Evolutionary conservation across 2,113 vertebrate genomes (phyloP).

Genomic region (Notothenia rossii): DNA sequence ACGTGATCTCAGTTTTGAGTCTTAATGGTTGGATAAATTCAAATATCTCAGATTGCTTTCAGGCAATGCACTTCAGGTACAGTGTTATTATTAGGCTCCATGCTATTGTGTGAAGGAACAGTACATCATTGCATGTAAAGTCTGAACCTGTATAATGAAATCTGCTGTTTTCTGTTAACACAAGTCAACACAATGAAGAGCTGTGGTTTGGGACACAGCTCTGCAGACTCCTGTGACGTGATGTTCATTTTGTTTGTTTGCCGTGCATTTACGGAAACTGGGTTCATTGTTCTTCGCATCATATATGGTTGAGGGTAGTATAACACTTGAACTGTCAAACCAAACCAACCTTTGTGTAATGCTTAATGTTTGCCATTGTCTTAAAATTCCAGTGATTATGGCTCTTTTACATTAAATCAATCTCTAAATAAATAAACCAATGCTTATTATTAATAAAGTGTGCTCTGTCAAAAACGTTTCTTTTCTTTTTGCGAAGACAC

Average conservation of each 20-base stretch:
- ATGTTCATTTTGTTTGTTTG: neutral
- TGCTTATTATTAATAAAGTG: constrained; percentile 9
- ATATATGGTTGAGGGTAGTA: neutral
- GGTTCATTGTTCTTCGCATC: neutral
- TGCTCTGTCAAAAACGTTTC: fast-evolving
- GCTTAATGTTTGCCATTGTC: neutral
- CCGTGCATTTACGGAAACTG: neutral
- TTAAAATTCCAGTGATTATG: neutral
- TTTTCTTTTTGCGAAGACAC: neutral
- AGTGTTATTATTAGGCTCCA: neutral
- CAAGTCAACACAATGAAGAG: neutral
- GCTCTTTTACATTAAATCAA: neutral
- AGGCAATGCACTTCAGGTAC: neutral
- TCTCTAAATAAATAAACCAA: neutral
- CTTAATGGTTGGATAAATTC: neutral
- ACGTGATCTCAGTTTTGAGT: neutral
- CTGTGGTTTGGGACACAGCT: neutral
- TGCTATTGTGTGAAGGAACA: neutral
- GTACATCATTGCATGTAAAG: neutral
- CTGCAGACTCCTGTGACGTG: neutral
- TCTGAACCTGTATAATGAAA: neutral
- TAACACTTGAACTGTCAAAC: neutral
- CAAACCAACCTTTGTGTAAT: neutral
- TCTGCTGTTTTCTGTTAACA: constrained; percentile 4
- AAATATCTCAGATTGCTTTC: neutral